Conservation (phyloP, 2,888 invertebrate genomes). For the Orthonevra nobilis region DNA sequence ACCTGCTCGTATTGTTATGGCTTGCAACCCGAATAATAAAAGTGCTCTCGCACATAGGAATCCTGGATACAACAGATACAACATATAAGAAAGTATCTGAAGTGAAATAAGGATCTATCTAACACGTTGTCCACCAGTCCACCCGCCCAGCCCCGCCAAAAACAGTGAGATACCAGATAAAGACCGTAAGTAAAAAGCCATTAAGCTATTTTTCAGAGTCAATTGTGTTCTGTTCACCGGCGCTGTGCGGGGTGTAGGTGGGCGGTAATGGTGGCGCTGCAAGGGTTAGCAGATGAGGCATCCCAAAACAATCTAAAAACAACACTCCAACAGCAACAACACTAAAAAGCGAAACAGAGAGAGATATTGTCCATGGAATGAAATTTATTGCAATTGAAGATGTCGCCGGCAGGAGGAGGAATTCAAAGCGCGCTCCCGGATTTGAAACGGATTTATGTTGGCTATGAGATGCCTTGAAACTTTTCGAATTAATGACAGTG, state of each 20-base stretch:
- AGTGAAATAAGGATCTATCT: constrained; percentile 65
- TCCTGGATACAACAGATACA: constrained; percentile 35
- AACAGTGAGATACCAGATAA: constrained; percentile 58
- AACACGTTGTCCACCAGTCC: constrained; percentile 53
- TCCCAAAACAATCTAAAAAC: constrained; percentile 38
- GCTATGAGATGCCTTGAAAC: constrained; percentile 42
- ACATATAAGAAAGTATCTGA: constrained; percentile 52
- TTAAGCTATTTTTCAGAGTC: constrained; percentile 70
- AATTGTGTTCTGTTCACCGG: constrained; percentile 52
- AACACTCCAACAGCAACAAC: too few species aligned
- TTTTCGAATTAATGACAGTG: constrained; percentile 28
- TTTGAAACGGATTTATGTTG: constrained; percentile 65
- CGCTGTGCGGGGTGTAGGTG: neutral
- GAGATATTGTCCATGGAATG: constrained; percentile 62
- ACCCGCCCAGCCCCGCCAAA: constrained; percentile 19
- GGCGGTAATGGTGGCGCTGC: neutral
- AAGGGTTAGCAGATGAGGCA: constrained; percentile 17
- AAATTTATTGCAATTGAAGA: constrained; percentile 69
- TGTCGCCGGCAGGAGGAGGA: constrained; percentile 43
- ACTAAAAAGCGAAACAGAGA: too few species aligned
- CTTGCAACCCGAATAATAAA: constrained; percentile 61
- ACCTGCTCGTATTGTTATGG: constrained; percentile 14
- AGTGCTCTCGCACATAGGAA: constrained; percentile 30
- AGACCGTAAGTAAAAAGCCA: constrained; percentile 69
- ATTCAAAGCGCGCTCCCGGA: constrained; percentile 52